These are phyloP conservation scores for Cebidichthys violaceus DNA, from an alignment of 2,113 vertebrate genomes.

Conservation along the genomic window DNA sequence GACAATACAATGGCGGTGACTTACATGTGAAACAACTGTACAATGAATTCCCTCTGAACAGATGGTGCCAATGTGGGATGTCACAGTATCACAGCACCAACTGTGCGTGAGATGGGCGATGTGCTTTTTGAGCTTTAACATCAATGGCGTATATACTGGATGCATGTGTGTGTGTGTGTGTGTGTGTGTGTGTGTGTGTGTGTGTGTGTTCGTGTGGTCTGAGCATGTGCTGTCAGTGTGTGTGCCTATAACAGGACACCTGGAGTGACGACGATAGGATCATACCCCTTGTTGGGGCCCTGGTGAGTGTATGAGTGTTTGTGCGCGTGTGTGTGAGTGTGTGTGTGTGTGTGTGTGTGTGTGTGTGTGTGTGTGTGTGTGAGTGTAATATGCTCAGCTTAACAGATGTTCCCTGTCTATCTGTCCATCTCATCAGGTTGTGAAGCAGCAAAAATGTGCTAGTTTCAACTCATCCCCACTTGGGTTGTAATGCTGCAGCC, in stretches of 20 bases:
- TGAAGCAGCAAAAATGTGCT: conserved; percentile 47
- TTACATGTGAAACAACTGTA: conserved; percentile 25
- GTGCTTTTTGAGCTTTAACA: conserved; percentile 50
- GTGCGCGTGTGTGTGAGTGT: neutral
- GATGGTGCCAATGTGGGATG: conserved; percentile 70
- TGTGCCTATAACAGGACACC: conserved; percentile 60
- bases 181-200: conserved; percentile 27
- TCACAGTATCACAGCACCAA: conserved; percentile 61
- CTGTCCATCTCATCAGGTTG: conserved; percentile 64
- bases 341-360: conserved; percentile 1
- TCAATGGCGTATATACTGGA: conserved; percentile 32
- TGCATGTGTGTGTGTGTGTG: conserved; percentile 53
- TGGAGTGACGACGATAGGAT: conserved; percentile 44
- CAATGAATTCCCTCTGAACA: conserved; percentile 37
- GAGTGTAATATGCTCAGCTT: conserved; percentile 10
- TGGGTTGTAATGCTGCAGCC: conserved; percentile 50
- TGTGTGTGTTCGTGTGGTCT: conserved; percentile 60
- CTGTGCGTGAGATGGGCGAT: conserved; percentile 52
- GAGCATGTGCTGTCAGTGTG: conserved; percentile 50
- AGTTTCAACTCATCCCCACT: conserved; percentile 54
- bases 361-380: conserved; percentile 1
- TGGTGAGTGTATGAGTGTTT: neutral
- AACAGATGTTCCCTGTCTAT: conserved; percentile 68
- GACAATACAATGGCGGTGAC: neutral
- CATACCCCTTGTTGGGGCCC: conserved; percentile 35